These are phyloP conservation scores for Bostrychus sinensis DNA, from an alignment of 2,113 vertebrate genomes.

Conservation along the genomic window DNA sequence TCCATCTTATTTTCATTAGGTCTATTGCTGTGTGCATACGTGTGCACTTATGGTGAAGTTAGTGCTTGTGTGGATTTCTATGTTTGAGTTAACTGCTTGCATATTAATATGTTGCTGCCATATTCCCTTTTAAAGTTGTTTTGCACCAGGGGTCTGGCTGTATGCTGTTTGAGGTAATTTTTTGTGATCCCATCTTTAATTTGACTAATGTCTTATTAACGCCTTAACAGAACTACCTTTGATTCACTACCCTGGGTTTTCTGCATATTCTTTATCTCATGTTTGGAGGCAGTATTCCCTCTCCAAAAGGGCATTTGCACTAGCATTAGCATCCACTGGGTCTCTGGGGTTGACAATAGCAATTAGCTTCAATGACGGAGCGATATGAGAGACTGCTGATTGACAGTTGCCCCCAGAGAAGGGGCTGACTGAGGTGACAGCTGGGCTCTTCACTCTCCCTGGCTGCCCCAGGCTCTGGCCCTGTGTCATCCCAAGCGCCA, in stretches of 20 bases:
- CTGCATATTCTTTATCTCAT: slow-evolving; percentile 60
- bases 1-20: slow-evolving; percentile 83
- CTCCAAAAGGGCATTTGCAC: slow-evolving; percentile 72
- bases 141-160: slow-evolving; percentile 44
- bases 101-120: slow-evolving; percentile 57
- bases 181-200: slow-evolving; percentile 73
- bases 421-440: slow-evolving; percentile 78
- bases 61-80: slow-evolving; percentile 37
- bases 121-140: slow-evolving; percentile 51
- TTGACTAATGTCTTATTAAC: slow-evolving; percentile 69
- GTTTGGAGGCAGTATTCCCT: slow-evolving; percentile 71
- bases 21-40: slow-evolving; percentile 67
- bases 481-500: slow-evolving; percentile 67
- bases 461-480: slow-evolving; percentile 77
- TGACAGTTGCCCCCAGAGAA: slow-evolving; percentile 78
- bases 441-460: slow-evolving; percentile 73
- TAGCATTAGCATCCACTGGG: slow-evolving; percentile 72
- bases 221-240: slow-evolving; percentile 65
- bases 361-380: slow-evolving; percentile 78
- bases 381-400: slow-evolving; percentile 74
- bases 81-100: slow-evolving; percentile 29
- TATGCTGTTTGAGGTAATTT: slow-evolving; percentile 46
- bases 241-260: slow-evolving; percentile 61
- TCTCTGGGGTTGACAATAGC: slow-evolving; percentile 78
- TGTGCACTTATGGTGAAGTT: slow-evolving; percentile 42